These are phyloP conservation scores for Equus przewalskii DNA, from an alignment of 2,113 vertebrate genomes.

Conservation along the genomic window DNA sequence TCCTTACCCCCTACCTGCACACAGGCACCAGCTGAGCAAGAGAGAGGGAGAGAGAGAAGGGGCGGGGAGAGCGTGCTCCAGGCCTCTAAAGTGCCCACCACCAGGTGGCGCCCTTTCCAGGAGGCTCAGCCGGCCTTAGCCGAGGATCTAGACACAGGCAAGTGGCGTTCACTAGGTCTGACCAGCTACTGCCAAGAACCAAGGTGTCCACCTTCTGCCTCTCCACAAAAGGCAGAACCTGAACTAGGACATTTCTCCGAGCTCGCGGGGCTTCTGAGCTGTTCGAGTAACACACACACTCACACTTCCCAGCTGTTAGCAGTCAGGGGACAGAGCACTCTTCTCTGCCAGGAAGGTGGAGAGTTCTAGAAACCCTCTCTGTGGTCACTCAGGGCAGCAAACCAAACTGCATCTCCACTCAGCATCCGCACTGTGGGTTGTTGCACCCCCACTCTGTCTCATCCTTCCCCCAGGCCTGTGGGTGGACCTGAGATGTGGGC, in stretches of 20 bases:
- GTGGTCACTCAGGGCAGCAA: neutral
- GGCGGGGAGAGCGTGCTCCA: no score
- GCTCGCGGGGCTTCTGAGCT: neutral
- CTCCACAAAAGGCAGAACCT: neutral
- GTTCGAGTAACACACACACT: neutral
- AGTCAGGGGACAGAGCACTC: neutral
- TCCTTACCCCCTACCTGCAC: no score
- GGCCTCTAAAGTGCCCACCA: neutral
- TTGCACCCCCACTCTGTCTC: neutral
- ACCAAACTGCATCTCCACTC: no score
- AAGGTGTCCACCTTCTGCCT: neutral
- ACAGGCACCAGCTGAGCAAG: rapidly evolving
- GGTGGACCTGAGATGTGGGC: neutral
- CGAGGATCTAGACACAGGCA: neutral
- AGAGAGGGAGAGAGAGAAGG: neutral
- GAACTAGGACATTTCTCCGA: neutral
- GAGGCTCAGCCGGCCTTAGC: neutral
- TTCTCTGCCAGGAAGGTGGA: neutral
- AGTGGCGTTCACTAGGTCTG: neutral
- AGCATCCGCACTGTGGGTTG: neutral
- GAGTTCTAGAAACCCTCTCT: neutral
- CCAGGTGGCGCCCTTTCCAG: conserved; percentile 52
- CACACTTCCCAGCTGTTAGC: neutral
- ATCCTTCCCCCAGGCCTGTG: no score
- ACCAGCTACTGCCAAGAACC: neutral